phyloP scores from a whole-genome alignment of 2,113 vertebrate species.

The Ciconia stormi region DNA sequence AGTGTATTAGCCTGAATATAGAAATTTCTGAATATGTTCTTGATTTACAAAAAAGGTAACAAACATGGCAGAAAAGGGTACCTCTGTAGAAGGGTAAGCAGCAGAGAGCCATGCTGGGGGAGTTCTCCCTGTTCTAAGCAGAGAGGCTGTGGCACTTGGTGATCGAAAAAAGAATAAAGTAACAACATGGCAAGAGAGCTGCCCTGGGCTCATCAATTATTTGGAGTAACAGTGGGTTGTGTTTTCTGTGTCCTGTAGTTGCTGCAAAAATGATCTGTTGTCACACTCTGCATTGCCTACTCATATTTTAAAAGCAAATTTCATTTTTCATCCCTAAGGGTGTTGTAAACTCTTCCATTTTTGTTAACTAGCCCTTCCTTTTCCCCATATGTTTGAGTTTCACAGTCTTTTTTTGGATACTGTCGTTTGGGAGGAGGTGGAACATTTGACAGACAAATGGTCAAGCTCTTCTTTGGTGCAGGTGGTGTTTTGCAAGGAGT shows the following conservation, averaged over 20 bases:
- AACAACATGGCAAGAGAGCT: not conserved
- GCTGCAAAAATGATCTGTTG: not conserved
- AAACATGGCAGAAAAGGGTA: not conserved
- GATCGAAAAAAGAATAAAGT: not conserved
- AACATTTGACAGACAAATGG: not conserved
- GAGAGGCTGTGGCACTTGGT: not conserved
- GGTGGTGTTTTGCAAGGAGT: not conserved
- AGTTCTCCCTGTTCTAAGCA: not conserved
- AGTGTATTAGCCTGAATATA: not conserved
- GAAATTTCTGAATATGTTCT: not conserved
- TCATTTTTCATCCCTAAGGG: not conserved
- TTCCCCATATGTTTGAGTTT: not conserved
- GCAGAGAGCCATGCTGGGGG: not conserved
- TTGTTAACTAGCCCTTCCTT: not conserved
- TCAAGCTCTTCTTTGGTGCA: not conserved
- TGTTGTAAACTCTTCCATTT: not conserved
- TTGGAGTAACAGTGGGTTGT: not conserved
- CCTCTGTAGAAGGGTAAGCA: not conserved
- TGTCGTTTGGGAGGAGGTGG: not conserved
- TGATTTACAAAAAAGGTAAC: not conserved
- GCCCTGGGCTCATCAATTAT: not conserved
- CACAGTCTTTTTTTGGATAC: not conserved
- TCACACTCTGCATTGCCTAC: not conserved
- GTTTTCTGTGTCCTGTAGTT: not conserved
- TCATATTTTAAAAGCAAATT: not conserved